Evolutionary conservation across 2,888 invertebrate species (phyloP).

Genomic region (Ecdyonurus torrentis): DNA sequence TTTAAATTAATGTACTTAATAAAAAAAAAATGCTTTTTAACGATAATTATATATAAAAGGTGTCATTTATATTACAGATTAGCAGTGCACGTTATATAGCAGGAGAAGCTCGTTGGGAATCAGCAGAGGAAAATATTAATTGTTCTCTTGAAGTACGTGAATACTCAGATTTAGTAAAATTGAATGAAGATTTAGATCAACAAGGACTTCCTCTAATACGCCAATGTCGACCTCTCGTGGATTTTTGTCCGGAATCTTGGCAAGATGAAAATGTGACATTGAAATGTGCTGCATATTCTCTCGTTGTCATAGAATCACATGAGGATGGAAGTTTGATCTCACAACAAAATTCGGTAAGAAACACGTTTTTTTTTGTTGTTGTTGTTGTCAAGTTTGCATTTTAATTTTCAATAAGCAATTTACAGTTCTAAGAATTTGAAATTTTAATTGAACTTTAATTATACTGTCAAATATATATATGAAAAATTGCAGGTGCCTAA

Average conservation of each 20-base stretch:
- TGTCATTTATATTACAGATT: too few relatives aligned
- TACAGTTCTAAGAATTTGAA: background rate
- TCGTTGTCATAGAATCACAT: background rate
- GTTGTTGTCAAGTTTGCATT: background rate
- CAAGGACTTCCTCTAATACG: background rate
- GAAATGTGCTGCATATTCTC: conserved; percentile 14
- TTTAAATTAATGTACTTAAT: too few relatives aligned
- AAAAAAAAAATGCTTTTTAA: too few relatives aligned
- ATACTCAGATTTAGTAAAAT: background rate
- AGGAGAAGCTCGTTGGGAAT: background rate
- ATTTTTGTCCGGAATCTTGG: conserved; percentile 12
- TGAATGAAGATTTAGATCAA: background rate
- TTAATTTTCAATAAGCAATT: background rate
- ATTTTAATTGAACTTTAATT: too few relatives aligned
- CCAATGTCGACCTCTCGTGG: conserved; percentile 4
- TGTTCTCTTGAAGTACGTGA: background rate
- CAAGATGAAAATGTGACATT: conserved; percentile 3
- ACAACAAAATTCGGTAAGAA: background rate
- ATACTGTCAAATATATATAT: too few relatives aligned
- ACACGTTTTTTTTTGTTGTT: background rate
- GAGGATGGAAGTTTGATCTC: background rate
- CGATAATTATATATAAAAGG: too few relatives aligned
- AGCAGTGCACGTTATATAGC: background rate
- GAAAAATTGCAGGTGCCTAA: too few relatives aligned
- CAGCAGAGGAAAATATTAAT: background rate